Percentiles rank a stretch among this genome's conserved stretches.
Conservation (phyloP, 1,140 invertebrate species). For the Planococcus citri region DNA sequence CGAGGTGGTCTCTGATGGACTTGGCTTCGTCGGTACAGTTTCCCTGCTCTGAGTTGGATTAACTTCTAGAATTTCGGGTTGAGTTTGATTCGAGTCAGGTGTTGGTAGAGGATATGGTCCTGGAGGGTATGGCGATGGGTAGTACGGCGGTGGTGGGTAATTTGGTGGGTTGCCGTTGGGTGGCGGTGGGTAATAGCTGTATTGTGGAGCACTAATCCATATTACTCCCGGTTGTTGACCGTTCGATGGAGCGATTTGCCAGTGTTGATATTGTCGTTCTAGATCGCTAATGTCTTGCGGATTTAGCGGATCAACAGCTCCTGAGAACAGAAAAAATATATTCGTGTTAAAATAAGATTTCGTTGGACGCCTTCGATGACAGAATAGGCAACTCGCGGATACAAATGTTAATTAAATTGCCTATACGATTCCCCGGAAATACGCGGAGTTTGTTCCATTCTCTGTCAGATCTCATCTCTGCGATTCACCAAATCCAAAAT, state of each 20-base stretch:
- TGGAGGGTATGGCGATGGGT: slow-evolving; percentile 24
- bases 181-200: slow-evolving; percentile 24
- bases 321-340: neutral
- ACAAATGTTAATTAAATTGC: neutral
- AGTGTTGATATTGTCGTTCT: slow-evolving; percentile 29
- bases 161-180: slow-evolving; percentile 24
- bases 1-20: slow-evolving; percentile 25
- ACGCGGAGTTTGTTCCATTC: too few species aligned
- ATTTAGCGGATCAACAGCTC: neutral
- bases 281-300: slow-evolving; percentile 6
- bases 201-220: slow-evolving; percentile 31
- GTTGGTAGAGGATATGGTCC: slow-evolving; percentile 12
- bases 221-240: slow-evolving; percentile 31
- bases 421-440: neutral
- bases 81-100: slow-evolving; percentile 26
- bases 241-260: slow-evolving; percentile 30
- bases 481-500: too few species aligned
- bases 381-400: neutral
- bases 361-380: neutral
- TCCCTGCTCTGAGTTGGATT: neutral
- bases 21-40: slow-evolving; percentile 11
- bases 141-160: slow-evolving; percentile 21
- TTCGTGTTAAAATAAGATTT: neutral
- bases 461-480: too few species aligned
- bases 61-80: slow-evolving; percentile 12